Evolutionary conservation across 2,113 vertebrate species (phyloP), one percentile per base, ranked within the genome.

Genomic region (Microcebus griseorufus): DNA sequence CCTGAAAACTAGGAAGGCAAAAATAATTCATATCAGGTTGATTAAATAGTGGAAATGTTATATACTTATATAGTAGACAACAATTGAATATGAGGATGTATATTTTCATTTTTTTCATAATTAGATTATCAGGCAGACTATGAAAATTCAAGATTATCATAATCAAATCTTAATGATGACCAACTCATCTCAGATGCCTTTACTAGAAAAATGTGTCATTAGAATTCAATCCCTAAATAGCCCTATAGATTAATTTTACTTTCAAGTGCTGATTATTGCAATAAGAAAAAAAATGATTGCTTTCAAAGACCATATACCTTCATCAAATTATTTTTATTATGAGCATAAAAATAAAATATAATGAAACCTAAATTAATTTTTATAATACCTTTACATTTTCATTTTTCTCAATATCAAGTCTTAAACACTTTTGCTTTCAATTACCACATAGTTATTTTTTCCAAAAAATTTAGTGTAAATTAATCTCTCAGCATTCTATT

Each of bases 361-460:
- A 98, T 97, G 90, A 98, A 92, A 84, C 97, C 64, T 29, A 97
- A 97, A 86, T 96, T 97, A 45, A 97, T 96, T 96, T 97, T 97
- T 97, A 97, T 70, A 96, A 95, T 81, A 95, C 87, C 83, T 98
- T 97, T 48, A 94, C 84, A 92, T 89, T 93, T 42, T 91, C 27
- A 83, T 70, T 96, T 96, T 98, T 97, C 85, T 27, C 86, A 95
- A 78, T 85, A 90, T 67, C 32, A 89, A 95, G 9, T 73, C 62
- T 75, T 87, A 95, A 93, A 79, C 45, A 9, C 4, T 82, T 91
- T 93, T 62, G 2, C 10, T 64, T 72, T 78, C 58, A 81, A 62
- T 93, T 37, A 91, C 12, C 23, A 88, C 12, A 67, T 75, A n/a
- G 75, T 3, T 17, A 37, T 34, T 45, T 83, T 64, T 75, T 73